These are phyloP conservation scores for Erpobdella octoculata DNA, from an alignment of 2,888 invertebrate species.

Conservation along the genomic window DNA sequence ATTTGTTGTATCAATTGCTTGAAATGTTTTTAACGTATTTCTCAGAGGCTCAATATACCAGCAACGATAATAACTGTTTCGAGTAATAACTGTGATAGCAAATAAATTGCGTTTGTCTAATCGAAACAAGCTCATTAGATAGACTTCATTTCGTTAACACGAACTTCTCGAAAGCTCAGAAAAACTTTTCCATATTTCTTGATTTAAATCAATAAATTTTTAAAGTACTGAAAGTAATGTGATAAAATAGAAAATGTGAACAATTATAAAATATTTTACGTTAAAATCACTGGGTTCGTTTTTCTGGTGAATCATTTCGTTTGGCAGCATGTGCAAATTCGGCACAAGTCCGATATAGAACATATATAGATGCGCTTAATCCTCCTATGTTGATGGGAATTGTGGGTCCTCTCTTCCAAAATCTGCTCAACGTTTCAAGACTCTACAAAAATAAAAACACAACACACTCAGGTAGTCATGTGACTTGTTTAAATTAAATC, in stretches of 20 bases:
- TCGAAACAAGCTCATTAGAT: conserved; percentile 11
- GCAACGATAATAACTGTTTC: conserved; percentile 8
- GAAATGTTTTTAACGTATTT: conserved; percentile 11
- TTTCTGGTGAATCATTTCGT: neutral
- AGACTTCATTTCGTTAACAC: conserved; percentile 1
- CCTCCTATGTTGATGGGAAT: conserved; percentile 50
- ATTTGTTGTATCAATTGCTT: conserved; percentile 3
- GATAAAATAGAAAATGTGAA: too few relatives aligned
- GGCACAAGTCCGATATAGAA: conserved; percentile 39
- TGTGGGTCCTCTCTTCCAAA: conserved; percentile 43
- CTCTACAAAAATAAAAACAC: conserved; percentile 7
- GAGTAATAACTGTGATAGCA: conserved; percentile 4
- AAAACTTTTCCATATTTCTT: neutral
- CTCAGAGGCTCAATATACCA: neutral
- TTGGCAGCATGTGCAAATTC: neutral
- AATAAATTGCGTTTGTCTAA: conserved; percentile 5
- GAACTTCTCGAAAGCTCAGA: neutral
- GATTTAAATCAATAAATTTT: neutral
- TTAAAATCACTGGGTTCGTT: too few relatives aligned
- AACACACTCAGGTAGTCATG: too few relatives aligned
- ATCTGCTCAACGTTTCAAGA: neutral
- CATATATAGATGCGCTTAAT: conserved; percentile 46
- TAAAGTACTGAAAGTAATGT: too few relatives aligned
- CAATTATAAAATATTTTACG: too few relatives aligned
- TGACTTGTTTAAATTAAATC: too few relatives aligned